Base-by-base conservation (phyloP, 23 tunicate species). In the Ciona savignyi region DNA sequence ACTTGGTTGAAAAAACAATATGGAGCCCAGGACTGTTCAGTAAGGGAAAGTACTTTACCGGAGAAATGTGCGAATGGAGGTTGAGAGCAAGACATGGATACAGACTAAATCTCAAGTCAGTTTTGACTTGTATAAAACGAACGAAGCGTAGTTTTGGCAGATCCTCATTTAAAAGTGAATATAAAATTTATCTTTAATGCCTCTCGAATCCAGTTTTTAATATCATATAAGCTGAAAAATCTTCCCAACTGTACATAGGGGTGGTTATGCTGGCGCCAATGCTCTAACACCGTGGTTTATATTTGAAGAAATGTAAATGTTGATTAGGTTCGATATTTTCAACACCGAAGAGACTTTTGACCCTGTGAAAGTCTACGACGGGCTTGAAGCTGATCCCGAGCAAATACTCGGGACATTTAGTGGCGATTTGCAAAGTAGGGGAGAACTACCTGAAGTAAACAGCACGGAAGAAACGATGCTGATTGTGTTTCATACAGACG, bases 401-500 rank as follows among this genome's bases (percentile, higher is more conserved):
- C 75, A 82, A 62, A n/a, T 62, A 23, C 49, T 88, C 21, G 84
- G 68, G 68, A 33, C 66, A 23, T 72, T n/a, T 51, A 74, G 79
- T 64, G 84, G 84, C 2, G 56, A 60, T 29, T 71, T 29, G 20
- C 15, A 25, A 20, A 11, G 29, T 29, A 4, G 20, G 29, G 19
- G 34, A 23, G 51, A 70, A n/a, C n/a, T n/a, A 9, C 80, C 86
- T 9, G 70, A 25, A 2, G 80, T 82, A 29, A 88, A 73, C 51
- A 88, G 96, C 76, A 88, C 88, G 9, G 88, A 88, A 56, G 80
- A 88, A 78, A 11, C 26, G 23, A 82, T 88, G 84, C 23, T 68
- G 1, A 66, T 88, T 34, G 48, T 22, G 3, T 88, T 88, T 60
- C 78, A 51, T 32, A 66, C 83, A 1, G 96, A 88, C 61, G 75